These are phyloP conservation scores for Pseudomyrmex sp. DNA, from an alignment of 1,140 invertebrate genomes.

Conservation along the genomic window DNA sequence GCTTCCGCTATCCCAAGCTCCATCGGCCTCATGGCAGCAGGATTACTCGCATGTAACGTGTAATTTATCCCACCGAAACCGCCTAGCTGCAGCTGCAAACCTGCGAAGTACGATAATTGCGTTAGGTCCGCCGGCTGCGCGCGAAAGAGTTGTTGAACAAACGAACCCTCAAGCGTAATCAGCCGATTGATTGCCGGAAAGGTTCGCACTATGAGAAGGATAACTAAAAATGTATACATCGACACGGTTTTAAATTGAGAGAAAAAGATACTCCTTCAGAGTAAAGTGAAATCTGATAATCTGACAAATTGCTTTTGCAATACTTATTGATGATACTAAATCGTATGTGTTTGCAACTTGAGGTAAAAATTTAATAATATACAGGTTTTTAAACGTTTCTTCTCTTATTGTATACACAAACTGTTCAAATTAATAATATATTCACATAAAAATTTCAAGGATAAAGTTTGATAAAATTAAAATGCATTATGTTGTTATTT, in stretches of 20 bases:
- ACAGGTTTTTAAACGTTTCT: too few relatives aligned
- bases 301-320: too few relatives aligned
- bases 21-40: constrained; percentile 61
- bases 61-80: constrained; percentile 80
- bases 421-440: too few relatives aligned
- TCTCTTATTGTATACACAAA: too few relatives aligned
- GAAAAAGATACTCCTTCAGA: too few relatives aligned
- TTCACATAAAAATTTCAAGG: neutral
- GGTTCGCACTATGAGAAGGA: too few relatives aligned
- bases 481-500: constrained; percentile 3
- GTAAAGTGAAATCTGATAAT: too few relatives aligned
- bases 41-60: constrained; percentile 74
- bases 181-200: neutral
- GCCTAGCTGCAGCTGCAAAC: constrained; percentile 76
- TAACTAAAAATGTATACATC: too few relatives aligned
- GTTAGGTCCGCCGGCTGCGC: neutral
- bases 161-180: constrained; percentile 2
- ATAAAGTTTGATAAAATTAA: constrained; percentile 2
- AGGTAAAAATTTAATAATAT: too few relatives aligned
- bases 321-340: too few relatives aligned
- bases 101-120: constrained; percentile 68
- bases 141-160: constrained; percentile 22
- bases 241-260: too few relatives aligned
- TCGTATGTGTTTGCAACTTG: too few relatives aligned
- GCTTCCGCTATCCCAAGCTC: constrained; percentile 74